Conservation (phyloP, 2,888 invertebrate genomes). For the Callimorpha dominula region DNA sequence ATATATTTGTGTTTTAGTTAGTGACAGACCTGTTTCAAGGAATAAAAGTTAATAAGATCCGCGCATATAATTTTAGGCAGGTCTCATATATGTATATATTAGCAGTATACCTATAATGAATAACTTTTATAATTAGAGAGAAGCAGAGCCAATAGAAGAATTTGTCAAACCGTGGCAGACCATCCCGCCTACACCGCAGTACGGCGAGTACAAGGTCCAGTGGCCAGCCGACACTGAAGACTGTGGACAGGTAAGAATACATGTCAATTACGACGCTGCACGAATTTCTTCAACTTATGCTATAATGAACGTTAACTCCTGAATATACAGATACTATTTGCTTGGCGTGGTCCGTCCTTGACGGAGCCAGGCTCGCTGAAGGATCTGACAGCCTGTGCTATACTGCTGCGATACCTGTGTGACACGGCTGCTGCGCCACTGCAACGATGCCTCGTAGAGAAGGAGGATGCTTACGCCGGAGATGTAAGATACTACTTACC, state of each 20-base stretch:
- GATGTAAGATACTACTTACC: slow-evolving; percentile 82
- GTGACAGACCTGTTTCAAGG: too few relatives aligned
- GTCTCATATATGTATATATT: neutral
- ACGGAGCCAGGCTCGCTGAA: slow-evolving; percentile 86
- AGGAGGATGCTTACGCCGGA: slow-evolving; percentile 93
- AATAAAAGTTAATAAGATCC: too few relatives aligned
- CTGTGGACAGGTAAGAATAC: slow-evolving; percentile 89
- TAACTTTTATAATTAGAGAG: slow-evolving; percentile 53
- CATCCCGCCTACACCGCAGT: slow-evolving; percentile 88
- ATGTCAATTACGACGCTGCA: neutral
- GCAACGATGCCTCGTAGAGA: slow-evolving; percentile 93
- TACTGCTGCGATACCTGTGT: slow-evolving; percentile 93
- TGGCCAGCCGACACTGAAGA: slow-evolving; percentile 95
- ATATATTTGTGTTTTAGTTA: too few relatives aligned
- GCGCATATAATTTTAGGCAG: neutral
- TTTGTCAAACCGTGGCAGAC: slow-evolving; percentile 93
- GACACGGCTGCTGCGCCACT: slow-evolving; percentile 95
- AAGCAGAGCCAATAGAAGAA: slow-evolving; percentile 71
- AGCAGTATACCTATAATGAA: neutral
- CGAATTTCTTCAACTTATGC: neutral
- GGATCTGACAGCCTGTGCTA: slow-evolving; percentile 88
- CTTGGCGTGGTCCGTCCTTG: slow-evolving; percentile 92
- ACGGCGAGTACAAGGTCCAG: slow-evolving; percentile 84
- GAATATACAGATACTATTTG: slow-evolving; percentile 82
- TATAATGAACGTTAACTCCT: neutral